Base-by-base conservation (phyloP, 53 echinoderm and acorn worm species). In the Patiria pectinifera region DNA sequence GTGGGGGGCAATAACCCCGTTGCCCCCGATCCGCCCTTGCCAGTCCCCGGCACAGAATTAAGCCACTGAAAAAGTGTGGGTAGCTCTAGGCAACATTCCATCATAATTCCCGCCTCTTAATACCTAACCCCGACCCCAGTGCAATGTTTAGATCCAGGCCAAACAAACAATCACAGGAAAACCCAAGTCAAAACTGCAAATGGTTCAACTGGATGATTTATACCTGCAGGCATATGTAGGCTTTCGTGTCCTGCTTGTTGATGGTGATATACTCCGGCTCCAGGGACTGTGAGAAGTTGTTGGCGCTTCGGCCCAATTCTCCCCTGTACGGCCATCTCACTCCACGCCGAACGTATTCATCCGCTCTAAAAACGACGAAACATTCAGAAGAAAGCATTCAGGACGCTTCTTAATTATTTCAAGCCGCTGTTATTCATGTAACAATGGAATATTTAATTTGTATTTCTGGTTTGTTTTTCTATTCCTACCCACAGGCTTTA, bases 191-290 rank as follows among this genome's bases (percentile, higher is more conserved):
- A 53, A 5, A 53, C 53, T 74, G 13, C 0, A n/a, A 18, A 23
- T 3, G 1, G 22, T 74, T 10, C 24, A 9, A 22, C 9, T 1
- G 74, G 4, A 23, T 18, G 5, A 59, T 44, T 47, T 35, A n/a
- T n/a, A 89, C 89, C 96, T 96, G 97, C 25, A 96, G 88, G 23
- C 92, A 84, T 66, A 97, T 80, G 91, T 87, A 97, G 12, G 96
- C 96, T 84, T 89, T 96, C 0, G 92, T 89, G 44, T 96, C 93
- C 6, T 92, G 92, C 2, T 76, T 25, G 69, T 93, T 95, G 13
- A 96, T 82, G 2, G 97, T 92, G 71, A 97, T 87, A 82, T 93
- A 94, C 82, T 94, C 91, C 71, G 97, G 97, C 87, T 97, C 97
- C 46, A 97, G 80, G 62, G 93, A 93, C 93, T 91, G 94, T 21